These are phyloP conservation scores for Rotaria socialis DNA, from an alignment of 2,888 invertebrate genomes.

Conservation along the genomic window DNA sequence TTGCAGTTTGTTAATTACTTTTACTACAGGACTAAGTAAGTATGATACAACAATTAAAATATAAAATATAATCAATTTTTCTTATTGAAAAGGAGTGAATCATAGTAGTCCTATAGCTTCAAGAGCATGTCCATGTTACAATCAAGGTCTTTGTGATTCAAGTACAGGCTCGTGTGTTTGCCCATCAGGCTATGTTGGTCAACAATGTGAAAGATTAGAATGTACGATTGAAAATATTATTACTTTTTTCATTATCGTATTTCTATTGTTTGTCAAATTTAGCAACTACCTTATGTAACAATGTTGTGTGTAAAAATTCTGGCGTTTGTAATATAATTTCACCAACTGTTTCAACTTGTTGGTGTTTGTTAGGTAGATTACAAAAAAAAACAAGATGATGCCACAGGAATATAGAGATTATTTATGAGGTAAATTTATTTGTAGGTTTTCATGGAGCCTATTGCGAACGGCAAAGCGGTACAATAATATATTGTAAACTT, in stretches of 20 bases:
- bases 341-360: neutral
- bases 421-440: neutral
- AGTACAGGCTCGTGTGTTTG: neutral
- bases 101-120: neutral
- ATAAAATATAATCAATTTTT: neutral
- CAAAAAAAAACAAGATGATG: too few relatives aligned
- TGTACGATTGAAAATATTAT: neutral
- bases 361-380: neutral
- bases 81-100: neutral
- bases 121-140: slow-evolving; percentile 27
- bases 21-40: neutral
- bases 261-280: neutral
- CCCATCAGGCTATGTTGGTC: neutral
- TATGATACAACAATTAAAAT: too few relatives aligned
- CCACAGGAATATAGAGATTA: neutral
- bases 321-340: neutral
- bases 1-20: neutral
- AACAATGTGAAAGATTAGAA: neutral
- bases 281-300: neutral
- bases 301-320: neutral
- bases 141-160: neutral
- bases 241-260: neutral
- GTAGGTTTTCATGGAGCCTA: neutral
- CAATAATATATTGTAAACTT: neutral
- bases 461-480: neutral